phyloP scores from a whole-genome alignment of 2,113 vertebrate genomes.

The Oncorhynchus gorbuscha region DNA sequence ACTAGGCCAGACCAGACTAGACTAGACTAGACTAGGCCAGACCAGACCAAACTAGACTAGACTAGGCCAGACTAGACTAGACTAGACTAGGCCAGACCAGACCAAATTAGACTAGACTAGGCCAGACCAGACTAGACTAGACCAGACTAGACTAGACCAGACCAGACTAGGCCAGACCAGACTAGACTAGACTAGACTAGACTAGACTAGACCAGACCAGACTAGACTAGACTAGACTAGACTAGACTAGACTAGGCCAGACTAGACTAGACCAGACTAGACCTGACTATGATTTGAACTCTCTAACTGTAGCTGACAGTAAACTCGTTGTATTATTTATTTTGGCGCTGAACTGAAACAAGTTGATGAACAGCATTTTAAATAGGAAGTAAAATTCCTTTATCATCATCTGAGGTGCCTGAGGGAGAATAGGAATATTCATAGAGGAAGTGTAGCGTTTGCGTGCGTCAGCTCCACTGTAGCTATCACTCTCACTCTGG shows the following conservation, averaged over 20 bases:
- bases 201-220: too few relatives aligned
- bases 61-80: too few relatives aligned
- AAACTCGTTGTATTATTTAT: conserved; percentile 44
- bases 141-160: accelerated
- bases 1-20: too few relatives aligned
- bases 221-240: too few relatives aligned
- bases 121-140: too few relatives aligned
- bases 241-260: too few relatives aligned
- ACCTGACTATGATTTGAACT: too few relatives aligned
- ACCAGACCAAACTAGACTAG: too few relatives aligned
- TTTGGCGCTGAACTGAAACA: conserved; percentile 16
- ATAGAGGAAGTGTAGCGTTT: conserved; percentile 29
- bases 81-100: too few relatives aligned
- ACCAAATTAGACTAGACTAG: too few relatives aligned
- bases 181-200: accelerated
- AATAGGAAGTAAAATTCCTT: not conserved
- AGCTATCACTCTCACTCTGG: conserved; percentile 38
- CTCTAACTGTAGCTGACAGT: conserved; percentile 44
- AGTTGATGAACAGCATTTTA: conserved; percentile 2
- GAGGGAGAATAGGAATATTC: conserved; percentile 29
- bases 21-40: too few relatives aligned
- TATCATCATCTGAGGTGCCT: not conserved
- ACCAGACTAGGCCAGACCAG: accelerated
- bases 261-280: too few relatives aligned
- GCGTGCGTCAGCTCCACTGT: conserved; percentile 48